A percentile compares a stretch with the other conserved stretches of the same genome.
phyloP scores from a whole-genome alignment of 2,888 invertebrate species.

The Neria commutata region DNA sequence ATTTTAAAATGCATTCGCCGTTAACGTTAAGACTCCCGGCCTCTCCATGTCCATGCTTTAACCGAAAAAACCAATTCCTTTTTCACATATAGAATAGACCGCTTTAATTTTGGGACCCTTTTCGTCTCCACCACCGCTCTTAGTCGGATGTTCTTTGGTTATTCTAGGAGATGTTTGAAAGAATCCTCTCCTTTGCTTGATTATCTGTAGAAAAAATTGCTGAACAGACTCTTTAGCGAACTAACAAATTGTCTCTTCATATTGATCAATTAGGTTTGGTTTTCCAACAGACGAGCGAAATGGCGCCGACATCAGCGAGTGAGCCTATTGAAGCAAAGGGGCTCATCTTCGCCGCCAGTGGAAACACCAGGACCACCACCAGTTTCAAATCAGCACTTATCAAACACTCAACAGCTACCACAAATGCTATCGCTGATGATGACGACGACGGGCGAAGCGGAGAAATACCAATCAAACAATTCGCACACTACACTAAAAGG shows the following conservation, averaged over 20 bases:
- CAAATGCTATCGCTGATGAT: slow-evolving; percentile 17
- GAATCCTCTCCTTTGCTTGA: slow-evolving; percentile 2
- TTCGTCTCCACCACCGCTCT: no score
- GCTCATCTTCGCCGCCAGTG: slow-evolving; percentile 66
- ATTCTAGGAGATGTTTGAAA: no score
- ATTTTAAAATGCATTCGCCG: no score
- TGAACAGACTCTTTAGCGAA: slow-evolving; percentile 47
- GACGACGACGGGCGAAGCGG: slow-evolving; percentile 18
- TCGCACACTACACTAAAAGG: no score
- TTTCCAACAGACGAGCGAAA: slow-evolving; percentile 99
- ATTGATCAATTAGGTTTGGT: slow-evolving; percentile 95
- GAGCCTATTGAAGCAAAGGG: slow-evolving; percentile 86
- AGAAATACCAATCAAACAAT: no score
- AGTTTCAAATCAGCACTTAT: slow-evolving; percentile 11
- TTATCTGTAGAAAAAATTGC: neutral
- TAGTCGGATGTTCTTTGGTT: no score
- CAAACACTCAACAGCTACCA: slow-evolving; percentile 13
- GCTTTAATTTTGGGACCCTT: no score
- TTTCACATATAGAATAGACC: no score
- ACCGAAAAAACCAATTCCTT: no score
- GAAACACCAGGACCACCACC: slow-evolving; percentile 27
- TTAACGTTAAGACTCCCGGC: no score
- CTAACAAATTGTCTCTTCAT: slow-evolving; percentile 65
- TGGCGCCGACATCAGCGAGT: slow-evolving; percentile 96
- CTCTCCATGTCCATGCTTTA: no score